Conservation (phyloP, 2,113 vertebrate genomes). For the Puntigrus tetrazona region DNA sequence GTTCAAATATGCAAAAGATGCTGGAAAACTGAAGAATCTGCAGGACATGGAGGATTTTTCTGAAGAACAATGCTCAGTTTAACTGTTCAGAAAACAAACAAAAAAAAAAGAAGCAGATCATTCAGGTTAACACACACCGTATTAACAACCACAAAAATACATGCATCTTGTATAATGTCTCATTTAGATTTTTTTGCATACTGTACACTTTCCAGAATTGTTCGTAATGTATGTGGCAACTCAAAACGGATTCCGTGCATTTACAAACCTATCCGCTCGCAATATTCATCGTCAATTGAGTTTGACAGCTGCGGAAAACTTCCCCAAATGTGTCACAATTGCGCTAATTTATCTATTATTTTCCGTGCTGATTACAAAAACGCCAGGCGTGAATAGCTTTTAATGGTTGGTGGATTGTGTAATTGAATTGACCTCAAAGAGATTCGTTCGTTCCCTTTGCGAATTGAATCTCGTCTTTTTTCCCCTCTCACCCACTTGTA, state of each 20-base stretch:
- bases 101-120: no score
- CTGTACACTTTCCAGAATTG: neutral
- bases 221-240: neutral
- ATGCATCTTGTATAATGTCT: no score
- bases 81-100: no score
- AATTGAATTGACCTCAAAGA: constrained; percentile 40
- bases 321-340: neutral
- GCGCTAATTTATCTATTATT: neutral
- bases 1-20: no score
- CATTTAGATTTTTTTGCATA: no score
- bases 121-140: no score
- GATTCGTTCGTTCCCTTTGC: neutral
- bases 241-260: neutral
- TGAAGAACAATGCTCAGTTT: no score
- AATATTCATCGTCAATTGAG: neutral
- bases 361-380: neutral
- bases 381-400: neutral
- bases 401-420: neutral
- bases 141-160: no score
- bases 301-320: neutral
- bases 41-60: no score
- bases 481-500: constrained; percentile 20
- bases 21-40: no score
- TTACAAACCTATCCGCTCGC: neutral
- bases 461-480: constrained; percentile 20